These are phyloP conservation scores for Austrofundulus limnaeus DNA, from an alignment of 2,113 vertebrate species.

Conservation along the genomic window DNA sequence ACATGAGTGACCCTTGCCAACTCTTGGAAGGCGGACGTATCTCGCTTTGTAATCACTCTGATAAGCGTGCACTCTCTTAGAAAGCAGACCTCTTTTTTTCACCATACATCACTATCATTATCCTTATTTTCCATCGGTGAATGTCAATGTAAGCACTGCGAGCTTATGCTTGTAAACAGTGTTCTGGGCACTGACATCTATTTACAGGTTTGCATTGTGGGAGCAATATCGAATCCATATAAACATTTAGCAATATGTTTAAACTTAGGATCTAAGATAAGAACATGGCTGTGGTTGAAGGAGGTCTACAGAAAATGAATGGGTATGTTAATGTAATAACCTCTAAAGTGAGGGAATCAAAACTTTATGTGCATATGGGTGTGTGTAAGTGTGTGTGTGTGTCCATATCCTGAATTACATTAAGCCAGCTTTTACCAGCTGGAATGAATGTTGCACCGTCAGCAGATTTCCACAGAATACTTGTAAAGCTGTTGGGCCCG, in stretches of 20 bases:
- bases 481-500: slow-evolving; percentile 2
- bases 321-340: slow-evolving; percentile 2
- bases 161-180: background rate
- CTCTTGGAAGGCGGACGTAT: slow-evolving; percentile 47
- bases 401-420: background rate
- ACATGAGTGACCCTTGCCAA: slow-evolving; percentile 38
- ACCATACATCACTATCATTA: slow-evolving; percentile 52
- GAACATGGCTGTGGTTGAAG: background rate
- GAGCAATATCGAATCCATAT: background rate
- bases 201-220: background rate
- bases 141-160: slow-evolving; percentile 13
- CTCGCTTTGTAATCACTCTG: slow-evolving; percentile 43
- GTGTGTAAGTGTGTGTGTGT: background rate
- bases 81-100: slow-evolving; percentile 39
- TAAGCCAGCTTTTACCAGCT: background rate
- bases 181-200: background rate
- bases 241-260: background rate
- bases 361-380: background rate
- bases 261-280: too few species aligned
- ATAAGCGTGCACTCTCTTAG: slow-evolving; percentile 43
- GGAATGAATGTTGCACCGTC: background rate
- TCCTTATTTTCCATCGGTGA: slow-evolving; percentile 36
- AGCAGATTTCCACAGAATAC: background rate
- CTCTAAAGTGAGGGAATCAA: background rate
- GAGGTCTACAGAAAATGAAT: background rate